Percentiles rank a stretch among this genome's conserved stretches.
phyloP scores from a whole-genome alignment of 2,888 invertebrate species.

The Tachina fera region DNA sequence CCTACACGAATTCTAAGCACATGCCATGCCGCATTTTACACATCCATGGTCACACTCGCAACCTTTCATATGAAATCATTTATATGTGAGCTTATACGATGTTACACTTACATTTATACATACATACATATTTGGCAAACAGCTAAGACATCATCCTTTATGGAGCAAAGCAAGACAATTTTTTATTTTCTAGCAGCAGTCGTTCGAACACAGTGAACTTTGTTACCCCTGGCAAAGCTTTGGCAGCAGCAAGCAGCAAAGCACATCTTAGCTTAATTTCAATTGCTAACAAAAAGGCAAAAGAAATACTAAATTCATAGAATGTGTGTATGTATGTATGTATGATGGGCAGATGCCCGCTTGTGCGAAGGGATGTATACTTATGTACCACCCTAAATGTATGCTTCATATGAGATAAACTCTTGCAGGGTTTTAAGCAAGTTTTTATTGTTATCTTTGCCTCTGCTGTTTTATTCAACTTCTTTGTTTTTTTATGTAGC shows the following conservation, averaged over 20 bases:
- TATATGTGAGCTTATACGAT: background rate
- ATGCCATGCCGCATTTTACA: background rate
- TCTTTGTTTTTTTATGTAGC: background rate
- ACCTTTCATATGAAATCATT: slow-evolving; percentile 13
- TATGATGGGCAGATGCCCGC: background rate
- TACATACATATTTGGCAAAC: slow-evolving; percentile 39
- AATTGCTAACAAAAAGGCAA: background rate
- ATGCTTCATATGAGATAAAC: slow-evolving; percentile 45
- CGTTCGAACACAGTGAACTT: slow-evolving; percentile 16
- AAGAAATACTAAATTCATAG: slow-evolving; percentile 10
- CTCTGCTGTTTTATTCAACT: background rate
- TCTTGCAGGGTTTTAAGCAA: slow-evolving; percentile 9
- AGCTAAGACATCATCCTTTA: slow-evolving; percentile 61
- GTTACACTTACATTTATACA: background rate
- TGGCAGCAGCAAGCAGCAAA: slow-evolving; percentile 30
- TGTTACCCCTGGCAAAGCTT: slow-evolving; percentile 24
- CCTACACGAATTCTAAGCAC: background rate
- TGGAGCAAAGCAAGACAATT: slow-evolving; percentile 9
- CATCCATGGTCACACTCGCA: background rate
- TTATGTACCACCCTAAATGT: background rate
- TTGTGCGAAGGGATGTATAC: background rate
- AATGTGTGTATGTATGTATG: background rate
- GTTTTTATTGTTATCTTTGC: background rate
- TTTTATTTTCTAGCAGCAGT: slow-evolving; percentile 8
- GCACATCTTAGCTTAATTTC: slow-evolving; percentile 20